Evolutionary conservation across 53 echinoderm and acorn worm species (phyloP), one percentile per base, ranked within the genome.

Genomic region (Paracentrotus lividus): DNA sequence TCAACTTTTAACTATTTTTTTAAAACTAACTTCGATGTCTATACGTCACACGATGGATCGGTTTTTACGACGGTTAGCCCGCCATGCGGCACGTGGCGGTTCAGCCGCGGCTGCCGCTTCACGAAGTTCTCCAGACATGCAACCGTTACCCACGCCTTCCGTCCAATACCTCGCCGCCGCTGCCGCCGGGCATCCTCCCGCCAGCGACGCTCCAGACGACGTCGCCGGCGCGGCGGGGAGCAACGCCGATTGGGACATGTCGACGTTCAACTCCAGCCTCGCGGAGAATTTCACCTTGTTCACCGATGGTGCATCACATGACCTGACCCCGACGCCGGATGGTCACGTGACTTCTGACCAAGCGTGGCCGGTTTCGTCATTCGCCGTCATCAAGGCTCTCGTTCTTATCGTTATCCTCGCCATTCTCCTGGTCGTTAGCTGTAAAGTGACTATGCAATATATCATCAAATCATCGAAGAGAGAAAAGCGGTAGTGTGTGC

Each of bases 341-440:
- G 92, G 92, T 81, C 92, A 92, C 81, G 92, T 92, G 81, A 53
- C 54, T 24, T 52, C 81, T 9, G 92, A 54, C 3, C 77, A 92
- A 57, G 91, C 69, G 10, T 94, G 94, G 92, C 95, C 95, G 12
- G 84, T 92, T 26, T 92, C 60, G 23, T 95, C 96, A 49, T 96
- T 96, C 86, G 95, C 96, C 53, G 94, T 96, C 42, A 95, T 96
- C 75, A 96, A 96, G 66, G 96, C 96, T 18, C 94, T 94, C 16
- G 95, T 96, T 20, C 91, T 96, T 21, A 93, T 94, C 66, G 93
- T 95, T 20, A 94, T 96, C 42, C 93, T 96, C n/a, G 96, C 90
- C 34, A 96, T 96, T 75, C 86, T 96, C 34, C 93, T 96, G 3
- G 78, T 96, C 49, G 93, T 94, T 2, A 95, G 94, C 86, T 96